phyloP scores from a whole-genome alignment of 37 sponge, comb jelly and placozoan genomes.

The Ephydatia muelleri region DNA sequence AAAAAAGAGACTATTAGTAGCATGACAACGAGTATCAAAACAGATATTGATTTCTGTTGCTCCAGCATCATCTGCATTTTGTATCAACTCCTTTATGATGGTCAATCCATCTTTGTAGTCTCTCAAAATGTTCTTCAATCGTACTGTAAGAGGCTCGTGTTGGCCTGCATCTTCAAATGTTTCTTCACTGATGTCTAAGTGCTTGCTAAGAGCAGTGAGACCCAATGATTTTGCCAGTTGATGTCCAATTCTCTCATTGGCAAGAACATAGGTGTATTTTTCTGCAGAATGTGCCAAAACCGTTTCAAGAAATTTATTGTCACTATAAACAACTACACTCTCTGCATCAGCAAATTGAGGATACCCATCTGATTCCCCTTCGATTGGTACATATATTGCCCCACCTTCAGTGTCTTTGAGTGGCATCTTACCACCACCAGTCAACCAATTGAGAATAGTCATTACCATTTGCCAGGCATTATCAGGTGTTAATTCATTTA shows the following conservation, averaged over 20 bases:
- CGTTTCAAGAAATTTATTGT: slow-evolving; percentile 41
- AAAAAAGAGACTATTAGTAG: slow-evolving; percentile 33
- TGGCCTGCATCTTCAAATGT: slow-evolving; percentile 68
- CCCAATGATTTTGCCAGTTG: slow-evolving; percentile 22
- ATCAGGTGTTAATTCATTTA: not conserved
- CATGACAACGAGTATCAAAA: slow-evolving; percentile 48
- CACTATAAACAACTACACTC: slow-evolving; percentile 38
- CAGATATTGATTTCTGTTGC: slow-evolving; percentile 69
- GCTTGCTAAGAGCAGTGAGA: slow-evolving; percentile 28
- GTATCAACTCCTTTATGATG: slow-evolving; percentile 73
- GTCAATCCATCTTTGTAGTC: slow-evolving; percentile 79
- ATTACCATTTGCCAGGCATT: slow-evolving; percentile 41
- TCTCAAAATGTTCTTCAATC: slow-evolving; percentile 65
- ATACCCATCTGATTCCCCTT: slow-evolving; percentile 5
- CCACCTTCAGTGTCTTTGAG: not conserved
- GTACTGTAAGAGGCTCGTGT: slow-evolving; percentile 51
- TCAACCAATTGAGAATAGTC: slow-evolving; percentile 60
- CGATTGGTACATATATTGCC: slow-evolving; percentile 27
- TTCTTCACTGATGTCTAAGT: slow-evolving; percentile 52
- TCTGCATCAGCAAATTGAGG: slow-evolving; percentile 17
- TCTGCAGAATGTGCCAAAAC: not conserved
- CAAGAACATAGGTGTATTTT: slow-evolving; percentile 11
- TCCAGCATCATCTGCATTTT: slow-evolving; percentile 87
- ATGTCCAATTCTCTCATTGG: slow-evolving; percentile 16
- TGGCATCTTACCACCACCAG: slow-evolving; percentile 2